Conservation (phyloP, 2,888 invertebrate genomes). For the Trissolcus brochymenae region DNA sequence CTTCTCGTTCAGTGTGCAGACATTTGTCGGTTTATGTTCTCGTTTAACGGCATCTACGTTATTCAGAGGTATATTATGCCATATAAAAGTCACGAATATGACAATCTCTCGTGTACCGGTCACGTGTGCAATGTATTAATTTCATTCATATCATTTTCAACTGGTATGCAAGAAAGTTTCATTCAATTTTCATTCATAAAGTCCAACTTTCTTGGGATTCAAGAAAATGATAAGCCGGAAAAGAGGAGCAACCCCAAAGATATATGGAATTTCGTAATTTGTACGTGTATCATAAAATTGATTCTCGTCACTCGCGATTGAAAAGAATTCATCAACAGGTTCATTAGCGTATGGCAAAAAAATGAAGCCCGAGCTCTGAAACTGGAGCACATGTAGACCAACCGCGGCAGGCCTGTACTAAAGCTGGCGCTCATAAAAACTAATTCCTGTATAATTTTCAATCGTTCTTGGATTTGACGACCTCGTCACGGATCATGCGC, state of each 20-base stretch:
- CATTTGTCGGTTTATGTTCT: no score
- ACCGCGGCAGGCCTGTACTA: slow-evolving; percentile 62
- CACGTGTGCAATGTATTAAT: no score
- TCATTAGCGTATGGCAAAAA: slow-evolving; percentile 29
- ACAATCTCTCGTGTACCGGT: no score
- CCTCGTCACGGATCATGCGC: slow-evolving; percentile 70
- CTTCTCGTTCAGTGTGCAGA: not conserved
- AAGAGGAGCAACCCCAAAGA: no score
- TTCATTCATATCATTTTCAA: no score
- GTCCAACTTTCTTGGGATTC: no score
- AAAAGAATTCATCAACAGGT: slow-evolving; percentile 39
- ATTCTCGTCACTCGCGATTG: slow-evolving; percentile 6
- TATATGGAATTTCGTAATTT: not conserved
- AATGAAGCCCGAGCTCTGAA: slow-evolving; percentile 43
- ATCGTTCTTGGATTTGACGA: slow-evolving; percentile 76
- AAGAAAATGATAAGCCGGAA: no score
- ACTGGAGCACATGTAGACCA: slow-evolving; percentile 53
- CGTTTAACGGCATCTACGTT: no score
- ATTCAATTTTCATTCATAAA: not conserved
- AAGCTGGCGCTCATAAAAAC: slow-evolving; percentile 73
- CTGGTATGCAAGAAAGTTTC: no score
- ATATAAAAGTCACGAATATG: no score
- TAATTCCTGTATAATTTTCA: slow-evolving; percentile 77
- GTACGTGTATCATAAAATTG: not conserved
- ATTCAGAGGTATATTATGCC: no score